phyloP scores from a whole-genome alignment of 2,888 invertebrate species.

The Microdon myrmicae region DNA sequence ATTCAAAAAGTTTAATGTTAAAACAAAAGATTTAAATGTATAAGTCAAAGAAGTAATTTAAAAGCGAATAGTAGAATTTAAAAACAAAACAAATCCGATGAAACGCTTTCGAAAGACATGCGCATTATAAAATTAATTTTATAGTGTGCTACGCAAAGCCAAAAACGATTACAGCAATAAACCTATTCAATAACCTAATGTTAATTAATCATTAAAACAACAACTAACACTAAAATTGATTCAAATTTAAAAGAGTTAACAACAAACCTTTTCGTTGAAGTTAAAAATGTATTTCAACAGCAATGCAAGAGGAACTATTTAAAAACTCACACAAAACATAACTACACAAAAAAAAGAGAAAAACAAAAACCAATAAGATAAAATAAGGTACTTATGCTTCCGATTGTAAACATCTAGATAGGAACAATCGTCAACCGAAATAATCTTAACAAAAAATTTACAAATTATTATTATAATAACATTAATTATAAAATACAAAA shows the following conservation, averaged over 20 bases:
- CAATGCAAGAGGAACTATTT: no score
- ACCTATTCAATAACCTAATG: constrained; percentile 12
- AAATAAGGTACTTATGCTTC: constrained; percentile 33
- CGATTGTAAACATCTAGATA: constrained; percentile 21
- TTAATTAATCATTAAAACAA: no score
- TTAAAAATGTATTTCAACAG: constrained; percentile 10
- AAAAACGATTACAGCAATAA: constrained; percentile 34
- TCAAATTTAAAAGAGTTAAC: constrained; percentile 2
- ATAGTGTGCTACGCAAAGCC: constrained; percentile 34
- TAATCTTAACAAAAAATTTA: neutral
- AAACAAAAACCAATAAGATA: neutral
- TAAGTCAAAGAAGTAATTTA: constrained; percentile 18
- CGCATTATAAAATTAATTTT: no score
- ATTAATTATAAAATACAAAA: constrained; percentile 1
- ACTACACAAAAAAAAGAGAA: constrained; percentile 10
- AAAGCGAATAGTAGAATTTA: neutral
- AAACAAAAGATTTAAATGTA: constrained; percentile 5
- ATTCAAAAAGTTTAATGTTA: constrained; percentile 1
- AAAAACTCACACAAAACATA: no score
- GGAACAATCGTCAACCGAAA: constrained; percentile 7
- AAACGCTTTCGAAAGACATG: constrained; percentile 3
- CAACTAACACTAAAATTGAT: no score
- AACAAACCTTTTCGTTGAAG: constrained; percentile 33
- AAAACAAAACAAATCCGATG: neutral
- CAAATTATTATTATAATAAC: constrained; percentile 10